Evolutionary conservation across 2,797 vertebrate genomes (phyloP), one percentile per base, ranked within the genome.

Genomic region (Taenioides sp.): DNA sequence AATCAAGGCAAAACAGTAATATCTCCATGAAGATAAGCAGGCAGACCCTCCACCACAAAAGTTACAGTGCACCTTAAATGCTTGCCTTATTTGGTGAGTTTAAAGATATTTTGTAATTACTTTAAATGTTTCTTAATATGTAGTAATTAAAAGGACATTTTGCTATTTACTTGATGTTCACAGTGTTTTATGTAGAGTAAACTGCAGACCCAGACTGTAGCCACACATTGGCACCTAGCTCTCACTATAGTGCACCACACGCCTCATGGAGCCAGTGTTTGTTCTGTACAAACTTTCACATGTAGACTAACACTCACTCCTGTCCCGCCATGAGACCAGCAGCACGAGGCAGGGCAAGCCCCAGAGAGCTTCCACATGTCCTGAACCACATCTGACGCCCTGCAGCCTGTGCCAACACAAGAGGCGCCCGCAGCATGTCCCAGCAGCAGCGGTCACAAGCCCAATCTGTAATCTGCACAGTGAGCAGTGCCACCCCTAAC

Each of bases 311-410:
- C n/a, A 79, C 76, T 67, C 25, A 43, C 69, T 71, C 65, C 76
- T 78, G 71, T 73, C 62, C 74, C 71, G 72, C 57, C 22, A 17
- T 58, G 57, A 84, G 85, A 63, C 67, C 68, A 83, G 80, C 80
- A 76, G 86, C 87, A 88, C 75, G 74, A 83, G 87, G 83, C 79
- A 74, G 84, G 74, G 80, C 73, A 84, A 91, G 90, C 78, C 80
- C 69, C 66, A 83, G 90, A 94, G 86, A 78, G 82, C 86, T 93
- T 93, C 92, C 93, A 93, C 91, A 92, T 94, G 93, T 80, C 76
- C 68, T 58, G 4, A 76, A 87, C 92, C 93, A 94, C 92, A 93
- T 94, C 88, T 86, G 75, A 93, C 73, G 75, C 85, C 75, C 82
- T 67, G 69, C 83, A 81, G 87, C 82, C 74, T 75, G 76, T 84